Evolutionary conservation across 2,888 invertebrate species (phyloP), one percentile per base, ranked within the genome.

Genomic region (Xanthorhoe spadicearia): DNA sequence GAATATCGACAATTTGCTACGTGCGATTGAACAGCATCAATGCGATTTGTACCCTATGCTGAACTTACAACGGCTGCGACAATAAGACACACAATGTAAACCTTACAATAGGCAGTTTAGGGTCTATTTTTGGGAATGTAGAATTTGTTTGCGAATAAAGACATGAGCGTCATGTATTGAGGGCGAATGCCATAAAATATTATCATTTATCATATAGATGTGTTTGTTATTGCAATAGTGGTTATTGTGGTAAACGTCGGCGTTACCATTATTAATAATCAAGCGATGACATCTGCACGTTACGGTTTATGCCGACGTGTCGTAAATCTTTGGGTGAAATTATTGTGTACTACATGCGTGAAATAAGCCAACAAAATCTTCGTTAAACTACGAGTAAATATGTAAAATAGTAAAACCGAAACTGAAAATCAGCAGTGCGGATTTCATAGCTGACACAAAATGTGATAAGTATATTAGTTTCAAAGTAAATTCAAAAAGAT

Each of bases 1-100:
- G 81, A 84, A 85, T 85, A 92, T 91, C 90, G 90, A 89, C 90
- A 90, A 92, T 92, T 92, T 89, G 90, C 86, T 90, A 84, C 91
- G 87, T 90, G 72, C 92, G 91, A 93, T 92, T 92, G 89, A 90
- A 82, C 90, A 86, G 73, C 82, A 82, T 91, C 90, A 91, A 92
- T 91, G 84, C 87, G 77, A 87, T 88, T 83, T 85, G 71, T 82
- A 79, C 90, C 91, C 90, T 79, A 85, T 77, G 74, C 74, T 78
- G 70, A 69, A 77, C 78, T 76, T 72, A 75, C 79, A 84, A 83
- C 83, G 80, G 83, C 75, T 72, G 54, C 32, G n/a, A 57, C 18
- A 48, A 32, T n/a, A 1, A 18, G 28, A 65, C 68, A 17, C 2
- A n/a, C 57, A 82, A 73, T 72, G 66, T 50, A 17, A 62, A 68